Conservation (phyloP, 2,888 invertebrate species). For the Phrixothrix hirtus region DNA sequence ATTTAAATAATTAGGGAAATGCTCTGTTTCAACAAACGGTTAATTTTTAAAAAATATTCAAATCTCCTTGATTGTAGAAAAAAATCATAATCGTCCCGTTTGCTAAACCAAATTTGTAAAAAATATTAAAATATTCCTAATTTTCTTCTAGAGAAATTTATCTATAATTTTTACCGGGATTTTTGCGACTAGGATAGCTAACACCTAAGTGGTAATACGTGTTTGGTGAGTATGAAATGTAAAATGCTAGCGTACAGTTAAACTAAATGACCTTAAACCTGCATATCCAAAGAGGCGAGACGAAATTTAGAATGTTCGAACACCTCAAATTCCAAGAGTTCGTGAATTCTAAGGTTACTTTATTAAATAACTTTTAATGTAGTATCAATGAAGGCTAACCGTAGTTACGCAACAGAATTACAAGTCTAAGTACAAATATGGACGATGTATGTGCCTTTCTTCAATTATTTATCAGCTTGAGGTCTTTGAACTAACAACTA, state of each 20-base stretch:
- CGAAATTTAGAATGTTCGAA: conserved; percentile 20
- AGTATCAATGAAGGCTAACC: no score
- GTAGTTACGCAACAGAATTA: no score
- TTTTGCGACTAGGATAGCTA: conserved; percentile 21
- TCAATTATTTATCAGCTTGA: conserved; percentile 2
- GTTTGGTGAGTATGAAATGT: conserved; percentile 30
- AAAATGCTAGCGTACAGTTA: conserved; percentile 28
- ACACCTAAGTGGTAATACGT: conserved; percentile 31
- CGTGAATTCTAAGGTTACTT: neutral
- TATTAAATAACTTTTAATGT: neutral
- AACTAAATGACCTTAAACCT: conserved; percentile 26
- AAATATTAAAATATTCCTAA: conserved; percentile 1
- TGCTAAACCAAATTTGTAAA: no score
- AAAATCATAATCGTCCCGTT: no score
- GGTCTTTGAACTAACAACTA: conserved; percentile 13
- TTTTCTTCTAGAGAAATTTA: conserved; percentile 11
- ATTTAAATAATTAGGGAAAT: no score
- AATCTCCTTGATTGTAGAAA: no score
- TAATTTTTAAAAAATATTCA: no score
- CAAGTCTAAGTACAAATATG: no score
- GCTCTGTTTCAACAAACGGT: no score
- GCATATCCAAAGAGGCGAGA: conserved; percentile 16
- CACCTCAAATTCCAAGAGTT: conserved; percentile 7
- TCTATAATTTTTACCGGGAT: conserved; percentile 20
- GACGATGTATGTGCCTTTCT: no score